Conservation (phyloP, 2,888 invertebrate species). For the Xestia c-nigrum region DNA sequence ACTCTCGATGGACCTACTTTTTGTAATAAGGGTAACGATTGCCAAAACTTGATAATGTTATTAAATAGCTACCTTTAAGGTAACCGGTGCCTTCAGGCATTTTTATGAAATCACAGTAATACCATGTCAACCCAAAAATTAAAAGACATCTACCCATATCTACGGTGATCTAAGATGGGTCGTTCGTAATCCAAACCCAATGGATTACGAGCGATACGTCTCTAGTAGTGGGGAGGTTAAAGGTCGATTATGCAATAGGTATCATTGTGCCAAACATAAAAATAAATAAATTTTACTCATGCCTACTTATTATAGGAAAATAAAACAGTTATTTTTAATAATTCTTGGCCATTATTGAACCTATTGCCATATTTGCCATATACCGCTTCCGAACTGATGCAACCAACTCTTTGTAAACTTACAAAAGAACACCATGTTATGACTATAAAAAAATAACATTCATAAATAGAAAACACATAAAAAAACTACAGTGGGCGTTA, state of each 20-base stretch:
- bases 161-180: too few species aligned
- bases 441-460: constrained; percentile 36
- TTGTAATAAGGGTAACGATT: constrained; percentile 8
- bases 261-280: background rate
- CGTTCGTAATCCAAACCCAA: too few species aligned
- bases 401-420: constrained; percentile 39
- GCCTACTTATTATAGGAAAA: background rate
- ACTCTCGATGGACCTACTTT: constrained; percentile 25
- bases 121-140: background rate
- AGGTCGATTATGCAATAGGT: background rate
- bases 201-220: background rate
- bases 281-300: background rate
- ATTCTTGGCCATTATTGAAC: background rate
- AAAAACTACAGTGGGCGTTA: constrained; percentile 58
- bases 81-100: background rate
- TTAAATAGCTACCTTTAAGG: background rate
- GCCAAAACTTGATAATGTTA: background rate
- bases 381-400: constrained; percentile 21
- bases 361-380: constrained; percentile 1
- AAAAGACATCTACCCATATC: background rate
- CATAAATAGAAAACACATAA: constrained; percentile 53
- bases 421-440: constrained; percentile 52
- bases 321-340: background rate
- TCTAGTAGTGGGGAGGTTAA: background rate
- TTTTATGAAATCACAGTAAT: background rate